Percentiles rank a stretch among this genome's conserved stretches.
Evolutionary conservation across 2,797 vertebrate genomes (phyloP).

Genomic region (Leptodactylus fallax): DNA sequence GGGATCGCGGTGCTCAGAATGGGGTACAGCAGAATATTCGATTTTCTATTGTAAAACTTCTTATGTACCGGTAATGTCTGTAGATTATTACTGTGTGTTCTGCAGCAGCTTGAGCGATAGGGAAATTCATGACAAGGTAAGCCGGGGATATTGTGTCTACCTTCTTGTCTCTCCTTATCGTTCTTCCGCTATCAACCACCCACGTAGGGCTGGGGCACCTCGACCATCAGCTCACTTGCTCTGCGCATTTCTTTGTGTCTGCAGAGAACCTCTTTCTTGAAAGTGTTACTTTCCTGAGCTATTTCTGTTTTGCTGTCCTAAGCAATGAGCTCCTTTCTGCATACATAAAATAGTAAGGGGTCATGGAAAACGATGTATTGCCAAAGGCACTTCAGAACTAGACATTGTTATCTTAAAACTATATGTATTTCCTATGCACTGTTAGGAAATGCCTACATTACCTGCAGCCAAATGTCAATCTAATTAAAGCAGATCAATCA

Average conservation of each 20-base stretch:
- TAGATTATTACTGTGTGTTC: not conserved
- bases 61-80: too few relatives aligned
- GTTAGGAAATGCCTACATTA: constrained; percentile 34
- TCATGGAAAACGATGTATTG: constrained; percentile 45
- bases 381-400: constrained; percentile 44
- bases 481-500: constrained; percentile 37
- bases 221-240: constrained; percentile 12
- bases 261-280: constrained; percentile 33
- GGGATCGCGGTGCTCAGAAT: too few relatives aligned
- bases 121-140: not conserved
- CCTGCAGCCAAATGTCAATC: constrained; percentile 32
- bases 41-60: too few relatives aligned
- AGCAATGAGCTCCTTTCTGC: constrained; percentile 47
- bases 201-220: constrained; percentile 37
- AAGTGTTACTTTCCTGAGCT: constrained; percentile 50
- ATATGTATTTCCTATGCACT: constrained; percentile 17
- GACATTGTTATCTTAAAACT: constrained; percentile 43
- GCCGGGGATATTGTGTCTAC: constrained; percentile 16
- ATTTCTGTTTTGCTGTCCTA: constrained; percentile 56
- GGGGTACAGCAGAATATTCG: too few relatives aligned
- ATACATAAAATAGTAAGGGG: constrained; percentile 52
- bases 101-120: not conserved
- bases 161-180: not conserved
- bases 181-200: constrained; percentile 22
- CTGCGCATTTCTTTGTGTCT: constrained; percentile 43